Evolutionary conservation across 2,113 vertebrate genomes (phyloP).

Genomic region (Pseudopodoces humilis): DNA sequence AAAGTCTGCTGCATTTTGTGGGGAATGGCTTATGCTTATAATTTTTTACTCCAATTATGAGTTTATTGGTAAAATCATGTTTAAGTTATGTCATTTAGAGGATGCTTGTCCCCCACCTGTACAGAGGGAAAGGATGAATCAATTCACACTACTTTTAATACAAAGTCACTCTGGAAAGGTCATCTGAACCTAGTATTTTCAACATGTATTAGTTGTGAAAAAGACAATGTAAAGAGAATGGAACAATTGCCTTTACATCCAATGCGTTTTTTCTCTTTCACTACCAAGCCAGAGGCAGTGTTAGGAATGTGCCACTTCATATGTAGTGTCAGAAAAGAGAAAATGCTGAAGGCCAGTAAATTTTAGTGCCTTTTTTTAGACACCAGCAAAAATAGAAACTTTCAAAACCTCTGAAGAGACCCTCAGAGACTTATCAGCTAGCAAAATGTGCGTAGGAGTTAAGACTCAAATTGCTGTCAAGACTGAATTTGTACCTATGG

Average conservation of each 20-base stretch:
- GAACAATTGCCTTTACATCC: neutral
- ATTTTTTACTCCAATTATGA: neutral
- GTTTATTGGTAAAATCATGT: neutral
- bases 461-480: conserved; percentile 20
- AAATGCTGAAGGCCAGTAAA: conserved; percentile 1
- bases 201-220: neutral
- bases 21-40: neutral
- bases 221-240: fast-evolving
- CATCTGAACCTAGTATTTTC: neutral
- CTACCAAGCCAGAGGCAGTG: neutral
- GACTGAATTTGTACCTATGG: neutral
- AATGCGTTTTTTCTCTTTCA: neutral
- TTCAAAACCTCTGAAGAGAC: conserved; percentile 1
- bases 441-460: neutral
- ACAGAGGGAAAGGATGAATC: neutral
- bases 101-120: neutral
- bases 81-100: neutral
- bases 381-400: conserved; percentile 32
- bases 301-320: conserved; percentile 34
- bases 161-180: neutral
- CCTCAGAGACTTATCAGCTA: neutral
- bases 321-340: conserved; percentile 39
- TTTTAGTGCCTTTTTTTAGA: conserved; percentile 34
- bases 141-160: neutral
- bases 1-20: neutral